Evolutionary conservation across 2,888 invertebrate genomes (phyloP).

Genomic region (Aphidius colemani): DNA sequence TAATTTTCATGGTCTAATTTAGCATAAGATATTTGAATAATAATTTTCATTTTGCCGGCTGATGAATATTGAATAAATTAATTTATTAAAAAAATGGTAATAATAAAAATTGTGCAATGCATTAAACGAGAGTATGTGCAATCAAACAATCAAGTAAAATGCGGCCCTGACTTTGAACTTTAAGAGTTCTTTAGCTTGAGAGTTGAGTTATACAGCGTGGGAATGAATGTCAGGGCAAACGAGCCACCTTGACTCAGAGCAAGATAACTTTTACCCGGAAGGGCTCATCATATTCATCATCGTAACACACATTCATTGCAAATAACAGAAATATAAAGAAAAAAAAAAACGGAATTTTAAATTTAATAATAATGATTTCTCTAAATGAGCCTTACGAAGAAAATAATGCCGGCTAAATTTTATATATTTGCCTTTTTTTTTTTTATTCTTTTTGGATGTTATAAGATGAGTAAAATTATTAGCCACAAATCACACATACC

Average conservation of each 20-base stretch:
- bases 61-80: too few species aligned
- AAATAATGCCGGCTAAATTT: too few species aligned
- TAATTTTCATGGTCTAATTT: neutral
- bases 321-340: too few species aligned
- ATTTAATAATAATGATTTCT: too few species aligned
- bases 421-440: neutral
- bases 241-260: neutral
- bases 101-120: too few species aligned
- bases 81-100: too few species aligned
- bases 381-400: neutral
- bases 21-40: neutral
- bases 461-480: neutral
- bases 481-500: slow-evolving; percentile 40
- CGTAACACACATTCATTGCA: too few species aligned
- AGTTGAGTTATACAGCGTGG: slow-evolving; percentile 40
- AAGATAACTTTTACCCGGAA: neutral
- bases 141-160: too few species aligned
- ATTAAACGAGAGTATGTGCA: too few species aligned
- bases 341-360: too few species aligned
- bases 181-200: slow-evolving; percentile 15
- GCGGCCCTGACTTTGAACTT: slow-evolving; percentile 48
- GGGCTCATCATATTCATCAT: too few species aligned
- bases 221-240: slow-evolving; percentile 32
- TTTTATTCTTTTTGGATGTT: neutral
- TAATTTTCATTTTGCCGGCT: too few species aligned